Evolutionary conservation across 2,797 vertebrate species (phyloP), one percentile per base, ranked within the genome.

Genomic region (Adrianichthys oophorus): DNA sequence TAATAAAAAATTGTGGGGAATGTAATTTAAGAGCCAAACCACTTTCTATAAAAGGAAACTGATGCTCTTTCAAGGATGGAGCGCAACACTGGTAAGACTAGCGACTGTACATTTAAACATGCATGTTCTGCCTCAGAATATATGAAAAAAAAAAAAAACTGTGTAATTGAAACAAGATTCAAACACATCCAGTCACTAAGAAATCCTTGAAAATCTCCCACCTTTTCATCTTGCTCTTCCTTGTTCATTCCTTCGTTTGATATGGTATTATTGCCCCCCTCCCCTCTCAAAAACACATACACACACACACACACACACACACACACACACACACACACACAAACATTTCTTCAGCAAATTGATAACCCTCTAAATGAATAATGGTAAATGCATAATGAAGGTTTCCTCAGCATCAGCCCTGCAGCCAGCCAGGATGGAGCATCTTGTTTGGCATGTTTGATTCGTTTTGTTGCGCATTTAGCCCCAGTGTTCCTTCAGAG

Each of bases 321-420:
- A 29, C 32, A 37, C 10, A 37, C 32, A 12, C 19, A 21, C 3
- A 21, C 32, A 29, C 32, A 37, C 10, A 37, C 32, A 12, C 69
- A 88, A 90, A 90, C 88, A 90, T 84, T 74, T 71, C 56, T 75
- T 85, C 87, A 87, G 87, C 85, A 91, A 92, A 92, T 91, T 92
- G 92, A 92, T 92, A 92, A 92, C 90, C 90, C 86, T 90, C 87
- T 90, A 92, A 93, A 91, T 91, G 90, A 92, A 92, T 92, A 89
- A 91, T 89, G 82, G 81, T 90, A 91, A 89, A 91, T 84, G 90
- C 89, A 90, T 92, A 92, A 92, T 92, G 88, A 92, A 90, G 85
- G 83, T 87, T 91, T 90, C 89, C 88, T 77, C 78, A 79, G 86
- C 82, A 76, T 79, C 79, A 84, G 86, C 89, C 91, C 91, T 56